Conservation (phyloP, 2,113 vertebrate species). For the Orycteropus afer region DNA sequence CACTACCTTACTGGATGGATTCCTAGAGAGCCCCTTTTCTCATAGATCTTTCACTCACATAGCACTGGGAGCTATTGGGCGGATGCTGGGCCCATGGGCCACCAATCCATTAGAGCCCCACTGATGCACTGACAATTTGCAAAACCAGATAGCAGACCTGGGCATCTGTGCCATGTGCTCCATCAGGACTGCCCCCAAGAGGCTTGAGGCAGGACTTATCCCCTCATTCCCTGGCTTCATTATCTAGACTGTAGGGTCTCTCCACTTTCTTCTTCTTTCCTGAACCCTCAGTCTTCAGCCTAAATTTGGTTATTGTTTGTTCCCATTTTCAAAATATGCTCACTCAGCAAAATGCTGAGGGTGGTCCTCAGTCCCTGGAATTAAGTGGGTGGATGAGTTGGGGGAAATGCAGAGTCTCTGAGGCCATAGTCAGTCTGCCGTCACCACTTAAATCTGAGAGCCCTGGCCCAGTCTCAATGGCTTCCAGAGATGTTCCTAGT, state of each 20-base stretch:
- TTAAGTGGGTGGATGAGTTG: fast-evolving
- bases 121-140: background rate
- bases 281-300: background rate
- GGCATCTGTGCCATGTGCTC: fast-evolving
- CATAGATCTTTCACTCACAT: background rate
- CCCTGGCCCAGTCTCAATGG: background rate
- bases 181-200: background rate
- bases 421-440: background rate
- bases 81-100: background rate
- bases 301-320: background rate
- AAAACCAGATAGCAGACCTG: background rate
- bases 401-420: background rate
- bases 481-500: background rate
- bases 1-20: too few species aligned
- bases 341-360: background rate
- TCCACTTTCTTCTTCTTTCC: background rate
- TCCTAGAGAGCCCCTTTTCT: too few species aligned
- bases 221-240: background rate
- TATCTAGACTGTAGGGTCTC: too few species aligned
- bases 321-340: background rate
- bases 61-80: background rate
- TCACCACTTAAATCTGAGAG: background rate
- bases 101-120: background rate
- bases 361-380: background rate
- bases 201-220: background rate